These are phyloP conservation scores for Sebastes umbrosus DNA, from an alignment of 2,797 vertebrate species.

Conservation along the genomic window DNA sequence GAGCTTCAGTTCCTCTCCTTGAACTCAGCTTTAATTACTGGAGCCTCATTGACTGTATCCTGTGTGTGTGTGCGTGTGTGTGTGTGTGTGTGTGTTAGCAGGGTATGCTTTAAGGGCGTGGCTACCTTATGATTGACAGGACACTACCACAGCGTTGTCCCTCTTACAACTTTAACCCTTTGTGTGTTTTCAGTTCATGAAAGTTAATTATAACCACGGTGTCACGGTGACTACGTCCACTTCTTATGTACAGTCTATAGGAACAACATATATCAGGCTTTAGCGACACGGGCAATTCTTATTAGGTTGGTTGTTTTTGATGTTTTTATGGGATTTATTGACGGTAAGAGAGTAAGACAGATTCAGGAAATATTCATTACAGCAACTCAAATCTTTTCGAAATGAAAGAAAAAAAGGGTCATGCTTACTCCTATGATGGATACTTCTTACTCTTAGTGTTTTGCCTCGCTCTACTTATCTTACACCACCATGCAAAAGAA, in stretches of 20 bases:
- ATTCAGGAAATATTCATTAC: neutral
- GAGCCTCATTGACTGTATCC: constrained; percentile 48
- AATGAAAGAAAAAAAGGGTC: neutral
- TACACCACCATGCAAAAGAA: too few species aligned
- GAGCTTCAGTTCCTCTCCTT: neutral
- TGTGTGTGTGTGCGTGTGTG: constrained; percentile 25
- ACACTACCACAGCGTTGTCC: too few species aligned
- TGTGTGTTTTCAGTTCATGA: too few species aligned
- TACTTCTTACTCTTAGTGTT: neutral
- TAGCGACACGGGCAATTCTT: neutral
- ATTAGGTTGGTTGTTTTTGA: neutral
- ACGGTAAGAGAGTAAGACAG: too few species aligned
- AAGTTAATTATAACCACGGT: too few species aligned
- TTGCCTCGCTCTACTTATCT: neutral
- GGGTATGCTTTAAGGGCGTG: too few species aligned
- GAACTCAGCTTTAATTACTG: constrained; percentile 1
- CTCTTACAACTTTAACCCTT: too few species aligned
- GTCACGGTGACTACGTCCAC: too few species aligned
- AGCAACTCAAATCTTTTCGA: neutral
- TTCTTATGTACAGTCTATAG: neutral
- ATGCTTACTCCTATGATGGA: neutral
- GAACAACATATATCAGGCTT: neutral
- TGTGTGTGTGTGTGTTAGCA: neutral
- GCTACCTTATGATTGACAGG: too few species aligned
- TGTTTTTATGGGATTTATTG: too few species aligned